A percentile compares a stretch with the other conserved stretches of the same genome.
phyloP scores from a whole-genome alignment of 2,888 invertebrate species.

The Caenorhabditis uteleia region DNA sequence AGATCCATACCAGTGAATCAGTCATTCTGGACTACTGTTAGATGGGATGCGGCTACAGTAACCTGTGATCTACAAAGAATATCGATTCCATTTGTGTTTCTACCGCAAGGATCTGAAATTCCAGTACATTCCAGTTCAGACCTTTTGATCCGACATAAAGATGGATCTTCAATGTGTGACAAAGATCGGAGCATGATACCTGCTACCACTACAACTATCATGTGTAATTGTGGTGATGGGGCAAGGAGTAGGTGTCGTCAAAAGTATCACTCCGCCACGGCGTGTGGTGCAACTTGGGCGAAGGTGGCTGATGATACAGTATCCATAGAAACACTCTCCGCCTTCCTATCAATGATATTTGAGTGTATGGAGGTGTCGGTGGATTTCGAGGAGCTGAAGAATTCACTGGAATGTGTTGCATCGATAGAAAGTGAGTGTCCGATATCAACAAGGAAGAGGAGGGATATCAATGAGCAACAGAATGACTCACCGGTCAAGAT shows the following conservation, averaged over 20 bases:
- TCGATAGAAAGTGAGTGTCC: constrained; percentile 39
- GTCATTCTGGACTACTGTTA: constrained; percentile 41
- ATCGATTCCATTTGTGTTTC: constrained; percentile 30
- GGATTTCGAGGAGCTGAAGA: constrained; percentile 13
- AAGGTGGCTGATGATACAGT: constrained; percentile 50
- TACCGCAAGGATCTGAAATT: constrained; percentile 13
- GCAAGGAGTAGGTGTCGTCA: constrained; percentile 23
- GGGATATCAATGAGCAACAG: constrained; percentile 2
- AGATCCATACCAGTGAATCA: constrained; percentile 28
- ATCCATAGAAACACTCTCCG: constrained; percentile 39
- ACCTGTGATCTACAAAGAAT: constrained; percentile 11
- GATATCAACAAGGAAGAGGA: constrained; percentile 6
- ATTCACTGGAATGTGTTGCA: constrained; percentile 32
- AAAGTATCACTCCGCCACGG: constrained; percentile 33
- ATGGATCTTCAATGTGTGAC: no score
- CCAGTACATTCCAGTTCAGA: constrained; percentile 22
- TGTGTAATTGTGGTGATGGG: constrained; percentile 44
- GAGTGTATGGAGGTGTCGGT: constrained; percentile 34
- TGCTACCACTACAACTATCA: constrained; percentile 20
- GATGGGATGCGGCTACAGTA: constrained; percentile 3
- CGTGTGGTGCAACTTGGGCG: constrained; percentile 43
- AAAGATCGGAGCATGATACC: constrained; percentile 3
- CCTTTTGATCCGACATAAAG: constrained; percentile 18
- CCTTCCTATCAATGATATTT: constrained; percentile 35
- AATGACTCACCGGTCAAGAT: constrained; percentile 21